Percentiles rank a stretch among this genome's conserved stretches.
Conservation (phyloP, 2,113 vertebrate species). For the Strigops habroptila region DNA sequence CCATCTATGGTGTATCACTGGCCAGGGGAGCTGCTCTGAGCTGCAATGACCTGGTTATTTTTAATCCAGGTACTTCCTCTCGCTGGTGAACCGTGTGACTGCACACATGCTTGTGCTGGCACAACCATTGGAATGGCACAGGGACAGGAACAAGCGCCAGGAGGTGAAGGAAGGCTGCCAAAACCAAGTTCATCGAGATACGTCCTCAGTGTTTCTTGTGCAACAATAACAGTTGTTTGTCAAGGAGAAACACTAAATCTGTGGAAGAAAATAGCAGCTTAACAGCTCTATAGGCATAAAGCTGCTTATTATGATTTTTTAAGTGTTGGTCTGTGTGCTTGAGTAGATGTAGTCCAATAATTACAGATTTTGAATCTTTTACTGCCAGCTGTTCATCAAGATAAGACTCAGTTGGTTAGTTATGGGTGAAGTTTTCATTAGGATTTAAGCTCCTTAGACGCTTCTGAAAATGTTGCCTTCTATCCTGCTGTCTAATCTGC, state of each 20-base stretch:
- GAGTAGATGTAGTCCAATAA: neutral
- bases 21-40: neutral
- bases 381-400: neutral
- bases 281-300: neutral
- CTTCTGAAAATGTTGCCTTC: constrained; percentile 2
- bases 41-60: neutral
- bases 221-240: neutral
- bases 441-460: constrained; percentile 13
- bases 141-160: neutral
- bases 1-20: neutral
- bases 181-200: neutral
- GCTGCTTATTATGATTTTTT: neutral
- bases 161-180: neutral
- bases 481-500: constrained; percentile 29
- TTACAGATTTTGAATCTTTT: neutral
- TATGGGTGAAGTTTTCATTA: constrained; percentile 7
- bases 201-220: neutral
- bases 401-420: neutral
- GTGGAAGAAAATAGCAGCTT: neutral
- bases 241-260: neutral
- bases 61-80: constrained; percentile 26
- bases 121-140: neutral
- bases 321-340: neutral
- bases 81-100: neutral
- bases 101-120: neutral